Evolutionary conservation across 2,797 vertebrate genomes (phyloP).

Genomic region (Anguilla obscura): DNA sequence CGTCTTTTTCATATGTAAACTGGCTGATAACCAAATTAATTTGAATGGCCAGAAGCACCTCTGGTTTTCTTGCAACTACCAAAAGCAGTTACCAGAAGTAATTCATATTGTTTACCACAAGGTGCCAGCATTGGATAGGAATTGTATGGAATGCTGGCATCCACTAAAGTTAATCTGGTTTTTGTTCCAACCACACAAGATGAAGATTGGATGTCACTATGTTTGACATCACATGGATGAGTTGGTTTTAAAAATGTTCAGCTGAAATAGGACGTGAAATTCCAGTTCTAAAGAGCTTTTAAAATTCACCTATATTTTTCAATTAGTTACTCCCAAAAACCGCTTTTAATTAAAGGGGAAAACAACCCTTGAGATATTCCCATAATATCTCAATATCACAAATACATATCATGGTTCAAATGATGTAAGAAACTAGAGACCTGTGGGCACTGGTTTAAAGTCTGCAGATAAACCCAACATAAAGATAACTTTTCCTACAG

Average conservation of each 20-base stretch:
- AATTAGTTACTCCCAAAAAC: neutral
- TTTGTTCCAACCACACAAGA: neutral
- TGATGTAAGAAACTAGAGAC: neutral
- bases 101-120: slow-evolving; percentile 47
- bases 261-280: neutral
- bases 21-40: neutral
- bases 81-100: slow-evolving; percentile 18
- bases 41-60: neutral
- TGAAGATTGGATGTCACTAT: neutral
- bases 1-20: neutral
- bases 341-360: neutral
- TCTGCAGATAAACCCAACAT: neutral
- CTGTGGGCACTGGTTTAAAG: neutral
- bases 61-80: neutral
- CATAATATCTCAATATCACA: no score
- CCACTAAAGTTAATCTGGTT: neutral
- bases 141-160: neutral
- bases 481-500: neutral
- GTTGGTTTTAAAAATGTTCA: neutral
- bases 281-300: neutral
- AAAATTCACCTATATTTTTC: neutral
- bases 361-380: neutral
- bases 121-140: slow-evolving; percentile 53
- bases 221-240: neutral
- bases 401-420: neutral